Percentiles rank a stretch among this genome's conserved stretches.
These are phyloP conservation scores for Hyposmocoma kahamanoa DNA, from an alignment of 1,140 invertebrate genomes.

Conservation along the genomic window DNA sequence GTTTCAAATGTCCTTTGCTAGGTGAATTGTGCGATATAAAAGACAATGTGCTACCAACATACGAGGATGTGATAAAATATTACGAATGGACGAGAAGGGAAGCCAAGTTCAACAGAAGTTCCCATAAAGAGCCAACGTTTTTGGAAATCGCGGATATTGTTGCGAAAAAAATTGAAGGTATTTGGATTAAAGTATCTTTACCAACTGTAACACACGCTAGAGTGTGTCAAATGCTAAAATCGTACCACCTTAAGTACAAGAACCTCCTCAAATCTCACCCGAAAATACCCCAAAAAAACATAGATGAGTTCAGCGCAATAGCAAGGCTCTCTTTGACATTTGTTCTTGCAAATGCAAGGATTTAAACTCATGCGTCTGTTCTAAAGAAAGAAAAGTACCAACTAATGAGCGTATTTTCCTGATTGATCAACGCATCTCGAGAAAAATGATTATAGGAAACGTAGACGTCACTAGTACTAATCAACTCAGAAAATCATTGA, in stretches of 20 bases:
- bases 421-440: too few relatives aligned
- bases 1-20: too few relatives aligned
- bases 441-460: too few relatives aligned
- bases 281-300: not conserved
- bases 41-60: not conserved
- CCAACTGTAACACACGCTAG: not conserved
- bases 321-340: constrained; percentile 5
- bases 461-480: too few relatives aligned
- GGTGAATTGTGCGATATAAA: too few relatives aligned
- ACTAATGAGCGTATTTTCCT: too few relatives aligned
- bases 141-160: not conserved
- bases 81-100: not conserved
- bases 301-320: not conserved
- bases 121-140: constrained; percentile 4
- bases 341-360: constrained; percentile 3
- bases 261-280: not conserved
- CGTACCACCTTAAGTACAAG: not conserved
- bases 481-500: too few relatives aligned
- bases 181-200: constrained; percentile 4
- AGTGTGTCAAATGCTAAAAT: not conserved
- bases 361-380: not conserved
- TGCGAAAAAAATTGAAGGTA: not conserved
- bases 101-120: not conserved
- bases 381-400: too few relatives aligned
- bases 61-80: constrained; percentile 1